Base-by-base conservation (phyloP, 2,888 invertebrate species). In the Hedya salicella region DNA sequence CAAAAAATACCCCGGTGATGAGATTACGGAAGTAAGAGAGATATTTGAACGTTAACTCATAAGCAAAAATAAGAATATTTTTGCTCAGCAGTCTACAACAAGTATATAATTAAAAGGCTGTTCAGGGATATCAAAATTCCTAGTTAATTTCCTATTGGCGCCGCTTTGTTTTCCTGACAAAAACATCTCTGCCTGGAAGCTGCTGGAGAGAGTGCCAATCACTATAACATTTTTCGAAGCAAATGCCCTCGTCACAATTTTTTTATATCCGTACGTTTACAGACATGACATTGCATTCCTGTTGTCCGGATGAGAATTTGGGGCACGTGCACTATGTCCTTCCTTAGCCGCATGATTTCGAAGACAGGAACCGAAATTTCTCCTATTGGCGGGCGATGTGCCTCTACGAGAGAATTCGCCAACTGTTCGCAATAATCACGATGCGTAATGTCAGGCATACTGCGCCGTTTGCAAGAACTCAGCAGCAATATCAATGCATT, bases 111-210 rank as follows among this genome's bases (percentile, higher is more conserved):
- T 6, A 25, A 25, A 25, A 25, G 6, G 25, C 6, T 6, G 6
- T 6, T 25, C n/a, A n/a, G 6, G 25, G 1, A 25, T 25, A 25
- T 25, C 3, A 25, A n/a, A n/a, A n/a, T n/a, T n/a, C 6, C 25
- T 25, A 25, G 25, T 5, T 25, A 25, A 6, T 25, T 6, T 25
- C 6, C 25, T 5, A 25, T 25, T 25, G n/a, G 6, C 25, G 25
- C 25, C 25, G 25, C 25, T 25, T 25, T 25, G 25, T 25, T 5
- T 25, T 25, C 25, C 25, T 3, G 6, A 25, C 25, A 25, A 39
- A 73, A 79, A 75, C 25, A 25, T 25, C 4, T 32, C 19, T 53
- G 39, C 53, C 53, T 19, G 57, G 57, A 57, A 57, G 57, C 8
- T 46, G 44, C 46, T 46, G 32, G 19, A 57, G 44, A 46, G 57